A percentile compares a stretch with the other conserved stretches of the same genome.
Evolutionary conservation across 2,888 invertebrate genomes (phyloP).

Genomic region (Bimastos eiseni): DNA sequence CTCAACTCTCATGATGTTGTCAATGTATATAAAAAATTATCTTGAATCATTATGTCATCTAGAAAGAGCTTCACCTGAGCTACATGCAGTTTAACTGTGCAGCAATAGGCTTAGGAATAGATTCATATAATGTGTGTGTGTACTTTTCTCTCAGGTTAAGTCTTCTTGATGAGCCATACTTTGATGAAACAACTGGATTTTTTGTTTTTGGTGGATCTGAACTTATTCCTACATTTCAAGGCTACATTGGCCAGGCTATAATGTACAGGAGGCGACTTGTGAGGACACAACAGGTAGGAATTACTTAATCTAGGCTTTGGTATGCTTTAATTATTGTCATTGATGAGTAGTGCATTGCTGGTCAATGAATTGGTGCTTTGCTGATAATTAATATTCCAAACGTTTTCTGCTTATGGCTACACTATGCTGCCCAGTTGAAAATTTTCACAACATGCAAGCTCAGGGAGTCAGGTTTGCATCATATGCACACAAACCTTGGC

Average conservation of each 20-base stretch:
- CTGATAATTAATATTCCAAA: background rate
- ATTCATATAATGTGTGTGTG: background rate
- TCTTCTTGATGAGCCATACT: conserved; percentile 32
- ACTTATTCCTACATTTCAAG: conserved; percentile 50
- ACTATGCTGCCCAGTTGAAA: background rate
- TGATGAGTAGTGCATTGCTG: too few species aligned
- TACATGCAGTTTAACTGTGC: background rate
- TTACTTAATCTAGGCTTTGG: background rate
- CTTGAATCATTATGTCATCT: too few species aligned
- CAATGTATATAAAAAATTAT: background rate
- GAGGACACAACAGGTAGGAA: conserved; percentile 45
- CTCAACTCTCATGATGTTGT: background rate
- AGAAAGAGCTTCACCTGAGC: too few species aligned
- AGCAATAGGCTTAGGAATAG: background rate
- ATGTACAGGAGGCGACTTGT: conserved; percentile 49
- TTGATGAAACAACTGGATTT: conserved; percentile 53
- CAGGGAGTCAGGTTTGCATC: too few species aligned
- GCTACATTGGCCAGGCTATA: conserved; percentile 54
- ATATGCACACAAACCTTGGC: too few species aligned
- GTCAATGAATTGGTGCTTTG: background rate
- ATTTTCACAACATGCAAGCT: background rate
- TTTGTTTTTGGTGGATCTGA: conserved; percentile 54
- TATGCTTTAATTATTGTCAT: too few species aligned
- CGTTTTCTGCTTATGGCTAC: background rate
- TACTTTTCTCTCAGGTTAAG: background rate